A percentile compares a stretch with the other conserved stretches of the same genome.
These are phyloP conservation scores for Galaxias olidus DNA, from an alignment of 2,797 vertebrate species.

Conservation along the genomic window DNA sequence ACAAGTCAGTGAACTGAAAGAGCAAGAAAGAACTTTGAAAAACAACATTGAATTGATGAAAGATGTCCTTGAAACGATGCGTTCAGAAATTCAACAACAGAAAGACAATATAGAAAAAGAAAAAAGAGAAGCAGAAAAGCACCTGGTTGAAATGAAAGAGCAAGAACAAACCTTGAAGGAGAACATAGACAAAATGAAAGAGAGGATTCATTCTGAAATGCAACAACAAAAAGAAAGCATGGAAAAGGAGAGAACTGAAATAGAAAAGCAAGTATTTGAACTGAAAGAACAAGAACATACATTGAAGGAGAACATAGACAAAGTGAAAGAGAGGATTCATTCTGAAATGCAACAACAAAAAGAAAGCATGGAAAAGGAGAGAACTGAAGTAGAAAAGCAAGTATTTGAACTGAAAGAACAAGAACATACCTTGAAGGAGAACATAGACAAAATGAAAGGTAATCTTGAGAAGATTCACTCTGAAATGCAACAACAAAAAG, in stretches of 20 bases:
- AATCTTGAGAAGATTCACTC: not conserved
- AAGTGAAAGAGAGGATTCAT: too few species aligned
- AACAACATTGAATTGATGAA: conserved; percentile 12
- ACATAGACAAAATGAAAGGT: not conserved
- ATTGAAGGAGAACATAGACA: conserved; percentile 29
- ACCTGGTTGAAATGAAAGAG: not conserved
- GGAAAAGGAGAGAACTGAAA: not conserved
- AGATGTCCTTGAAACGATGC: conserved; percentile 21
- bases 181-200: conserved; percentile 32
- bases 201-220: not conserved
- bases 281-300: not conserved
- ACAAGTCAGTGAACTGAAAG: not conserved
- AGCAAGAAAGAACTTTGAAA: not conserved
- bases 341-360: too few species aligned
- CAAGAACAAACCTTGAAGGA: not conserved
- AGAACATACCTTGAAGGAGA: not conserved
- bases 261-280: not conserved
- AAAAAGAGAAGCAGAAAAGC: not conserved
- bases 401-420: conserved; percentile 20
- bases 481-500: not conserved
- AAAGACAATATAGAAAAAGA: conserved; percentile 5
- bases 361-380: too few species aligned
- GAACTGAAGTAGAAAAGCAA: conserved; percentile 30
- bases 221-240: not conserved
- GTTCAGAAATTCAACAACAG: conserved; percentile 32